Evolutionary conservation across 2,797 vertebrate species (phyloP).

Genomic region (Halcyon chelicuti): DNA sequence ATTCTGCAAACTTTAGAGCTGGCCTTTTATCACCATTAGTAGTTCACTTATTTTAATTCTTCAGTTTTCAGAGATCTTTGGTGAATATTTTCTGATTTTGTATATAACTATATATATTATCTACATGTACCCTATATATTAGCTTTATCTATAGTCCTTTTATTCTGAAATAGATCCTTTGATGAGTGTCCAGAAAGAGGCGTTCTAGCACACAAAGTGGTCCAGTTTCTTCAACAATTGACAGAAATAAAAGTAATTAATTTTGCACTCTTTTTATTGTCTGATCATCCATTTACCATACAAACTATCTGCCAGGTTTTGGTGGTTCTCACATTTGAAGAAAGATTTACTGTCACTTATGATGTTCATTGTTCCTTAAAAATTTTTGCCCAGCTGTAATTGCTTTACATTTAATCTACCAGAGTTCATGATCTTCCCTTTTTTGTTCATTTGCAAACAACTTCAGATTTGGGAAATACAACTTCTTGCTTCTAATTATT

Average conservation of each 20-base stretch:
- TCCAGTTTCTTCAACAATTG: neutral
- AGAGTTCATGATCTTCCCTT: neutral
- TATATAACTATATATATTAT: neutral
- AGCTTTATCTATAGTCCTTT: neutral
- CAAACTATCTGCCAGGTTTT: neutral
- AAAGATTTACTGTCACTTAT: neutral
- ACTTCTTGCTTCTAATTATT: neutral
- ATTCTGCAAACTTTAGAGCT: neutral
- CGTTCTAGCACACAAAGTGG: neutral
- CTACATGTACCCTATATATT: neutral
- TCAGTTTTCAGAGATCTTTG: neutral
- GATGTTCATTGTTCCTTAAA: neutral
- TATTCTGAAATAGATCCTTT: neutral
- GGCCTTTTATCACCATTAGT: neutral
- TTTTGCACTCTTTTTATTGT: neutral
- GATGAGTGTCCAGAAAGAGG: neutral
- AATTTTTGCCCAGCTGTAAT: neutral
- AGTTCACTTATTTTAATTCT: neutral
- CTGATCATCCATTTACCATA: neutral
- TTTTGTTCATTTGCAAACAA: neutral
- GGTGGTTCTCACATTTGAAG: neutral
- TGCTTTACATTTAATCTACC: neutral
- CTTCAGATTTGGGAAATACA: neutral
- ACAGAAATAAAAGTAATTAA: neutral
- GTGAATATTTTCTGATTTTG: neutral